Evolutionary conservation across 2,113 vertebrate species (phyloP).

Genomic region (Pachypanchax playfairii): DNA sequence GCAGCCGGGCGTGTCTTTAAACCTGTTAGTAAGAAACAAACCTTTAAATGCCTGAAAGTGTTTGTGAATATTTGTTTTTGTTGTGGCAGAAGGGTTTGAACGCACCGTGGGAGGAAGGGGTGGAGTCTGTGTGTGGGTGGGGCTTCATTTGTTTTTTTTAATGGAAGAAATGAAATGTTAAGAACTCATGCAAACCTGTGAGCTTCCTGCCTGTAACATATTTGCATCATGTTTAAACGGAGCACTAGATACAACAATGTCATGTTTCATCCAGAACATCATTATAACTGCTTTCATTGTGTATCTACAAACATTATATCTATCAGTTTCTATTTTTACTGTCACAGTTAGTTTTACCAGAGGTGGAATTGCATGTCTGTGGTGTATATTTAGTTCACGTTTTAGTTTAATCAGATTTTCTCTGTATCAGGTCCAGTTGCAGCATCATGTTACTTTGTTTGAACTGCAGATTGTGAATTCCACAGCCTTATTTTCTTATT

Average conservation of each 20-base stretch:
- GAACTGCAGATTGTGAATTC: constrained; percentile 99
- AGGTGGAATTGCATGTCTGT: constrained; percentile 96
- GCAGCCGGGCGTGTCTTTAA: constrained; percentile 16
- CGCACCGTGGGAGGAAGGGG: no score
- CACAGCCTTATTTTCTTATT: constrained; percentile 99
- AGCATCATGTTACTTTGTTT: constrained; percentile 79
- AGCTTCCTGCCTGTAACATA: constrained; percentile 77
- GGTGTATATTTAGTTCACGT: constrained; percentile 90
- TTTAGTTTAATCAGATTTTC: background rate
- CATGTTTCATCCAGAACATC: no score
- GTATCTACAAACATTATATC: constrained; percentile 84
- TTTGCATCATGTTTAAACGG: constrained; percentile 62
- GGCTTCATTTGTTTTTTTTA: no score
- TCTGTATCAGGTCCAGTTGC: constrained; percentile 13
- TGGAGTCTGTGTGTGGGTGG: background rate
- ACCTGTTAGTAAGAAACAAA: constrained; percentile 42
- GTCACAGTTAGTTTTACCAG: constrained; percentile 90
- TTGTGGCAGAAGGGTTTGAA: constrained; percentile 25
- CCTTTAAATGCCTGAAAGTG: constrained; percentile 40
- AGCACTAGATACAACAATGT: no score
- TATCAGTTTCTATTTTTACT: constrained; percentile 86
- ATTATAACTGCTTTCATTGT: constrained; percentile 83
- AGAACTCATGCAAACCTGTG: constrained; percentile 40
- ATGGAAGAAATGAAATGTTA: no score
- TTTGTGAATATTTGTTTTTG: constrained; percentile 60